Percentiles rank a stretch among this genome's conserved stretches.
Conservation (phyloP, 2,797 vertebrate genomes). For the Leptodactylus fallax region DNA sequence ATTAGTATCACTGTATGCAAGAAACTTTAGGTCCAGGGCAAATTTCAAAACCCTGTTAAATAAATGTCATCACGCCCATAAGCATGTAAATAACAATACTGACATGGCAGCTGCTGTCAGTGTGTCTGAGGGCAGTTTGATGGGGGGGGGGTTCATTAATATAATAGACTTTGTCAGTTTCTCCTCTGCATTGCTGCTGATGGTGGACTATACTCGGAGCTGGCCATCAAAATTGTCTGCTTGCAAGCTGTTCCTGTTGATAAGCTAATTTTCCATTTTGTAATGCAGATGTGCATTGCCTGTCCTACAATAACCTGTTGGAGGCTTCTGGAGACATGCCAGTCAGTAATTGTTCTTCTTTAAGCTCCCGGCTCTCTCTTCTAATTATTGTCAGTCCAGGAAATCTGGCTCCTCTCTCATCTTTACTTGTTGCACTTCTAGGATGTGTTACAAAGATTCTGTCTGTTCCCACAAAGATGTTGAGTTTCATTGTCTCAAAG, state of each 20-base stretch:
- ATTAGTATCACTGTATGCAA: not conserved
- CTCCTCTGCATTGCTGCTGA: not conserved
- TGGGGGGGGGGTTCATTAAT: not conserved
- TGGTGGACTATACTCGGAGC: slow-evolving; percentile 58
- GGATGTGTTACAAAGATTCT: slow-evolving; percentile 27
- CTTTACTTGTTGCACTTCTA: slow-evolving; percentile 43
- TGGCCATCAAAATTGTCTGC: slow-evolving; percentile 64
- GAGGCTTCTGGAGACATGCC: slow-evolving; percentile 69
- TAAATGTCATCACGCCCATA: slow-evolving; percentile 46
- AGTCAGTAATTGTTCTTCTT: slow-evolving; percentile 72
- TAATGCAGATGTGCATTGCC: slow-evolving; percentile 67
- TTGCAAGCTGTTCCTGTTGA: slow-evolving; percentile 73
- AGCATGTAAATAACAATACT: slow-evolving; percentile 14
- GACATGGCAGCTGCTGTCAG: slow-evolving; percentile 43
- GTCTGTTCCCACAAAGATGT: slow-evolving; percentile 59
- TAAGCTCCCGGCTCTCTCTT: slow-evolving; percentile 69
- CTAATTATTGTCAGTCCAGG: slow-evolving; percentile 75
- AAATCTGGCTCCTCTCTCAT: slow-evolving; percentile 66
- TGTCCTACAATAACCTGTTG: slow-evolving; percentile 69
- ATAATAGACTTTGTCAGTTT: slow-evolving; percentile 32
- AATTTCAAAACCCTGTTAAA: slow-evolving; percentile 39
- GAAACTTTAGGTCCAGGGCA: slow-evolving; percentile 23
- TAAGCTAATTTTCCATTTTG: slow-evolving; percentile 73
- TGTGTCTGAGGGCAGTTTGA: not conserved
- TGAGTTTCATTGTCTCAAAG: slow-evolving; percentile 62